Evolutionary conservation across 2,888 invertebrate genomes (phyloP).

Genomic region (Patella pellucida): DNA sequence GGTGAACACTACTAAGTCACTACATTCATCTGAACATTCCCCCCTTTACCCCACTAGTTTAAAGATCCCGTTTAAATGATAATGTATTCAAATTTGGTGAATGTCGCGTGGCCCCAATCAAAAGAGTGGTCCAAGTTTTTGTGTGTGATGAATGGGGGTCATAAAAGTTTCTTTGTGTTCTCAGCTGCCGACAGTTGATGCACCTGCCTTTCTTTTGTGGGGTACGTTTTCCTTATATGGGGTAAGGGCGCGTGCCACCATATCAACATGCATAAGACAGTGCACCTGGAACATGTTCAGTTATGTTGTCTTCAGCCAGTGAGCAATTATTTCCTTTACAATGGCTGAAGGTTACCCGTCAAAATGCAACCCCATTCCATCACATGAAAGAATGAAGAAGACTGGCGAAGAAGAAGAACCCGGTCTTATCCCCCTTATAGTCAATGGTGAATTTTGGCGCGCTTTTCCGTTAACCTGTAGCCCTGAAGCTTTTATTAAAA

Average conservation of each 20-base stretch:
- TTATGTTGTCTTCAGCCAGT: not conserved
- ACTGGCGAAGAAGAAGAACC: not conserved
- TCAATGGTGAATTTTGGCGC: slow-evolving; percentile 5
- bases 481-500: not conserved
- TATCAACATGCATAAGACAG: slow-evolving; percentile 7
- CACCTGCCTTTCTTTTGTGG: slow-evolving; percentile 31
- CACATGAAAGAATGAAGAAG: not conserved
- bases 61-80: slow-evolving; percentile 9
- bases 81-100: slow-evolving; percentile 29
- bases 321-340: slow-evolving; percentile 5
- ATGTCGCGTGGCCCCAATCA: slow-evolving; percentile 29
- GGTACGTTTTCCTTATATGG: slow-evolving; percentile 12
- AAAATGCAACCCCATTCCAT: slow-evolving; percentile 1
- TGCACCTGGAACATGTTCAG: slow-evolving; percentile 9
- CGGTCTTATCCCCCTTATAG: not conserved
- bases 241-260: slow-evolving; percentile 18
- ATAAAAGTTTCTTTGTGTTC: slow-evolving; percentile 31
- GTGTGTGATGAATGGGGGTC: slow-evolving; percentile 20
- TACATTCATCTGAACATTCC: too few relatives aligned
- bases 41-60: not conserved
- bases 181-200: slow-evolving; percentile 30
- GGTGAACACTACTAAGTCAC: too few relatives aligned
- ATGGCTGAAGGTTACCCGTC: not conserved
- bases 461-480: slow-evolving; percentile 1
- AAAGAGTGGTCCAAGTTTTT: slow-evolving; percentile 19